phyloP scores from a whole-genome alignment of 2,113 vertebrate species.

The Grammomys dolichurus region DNA sequence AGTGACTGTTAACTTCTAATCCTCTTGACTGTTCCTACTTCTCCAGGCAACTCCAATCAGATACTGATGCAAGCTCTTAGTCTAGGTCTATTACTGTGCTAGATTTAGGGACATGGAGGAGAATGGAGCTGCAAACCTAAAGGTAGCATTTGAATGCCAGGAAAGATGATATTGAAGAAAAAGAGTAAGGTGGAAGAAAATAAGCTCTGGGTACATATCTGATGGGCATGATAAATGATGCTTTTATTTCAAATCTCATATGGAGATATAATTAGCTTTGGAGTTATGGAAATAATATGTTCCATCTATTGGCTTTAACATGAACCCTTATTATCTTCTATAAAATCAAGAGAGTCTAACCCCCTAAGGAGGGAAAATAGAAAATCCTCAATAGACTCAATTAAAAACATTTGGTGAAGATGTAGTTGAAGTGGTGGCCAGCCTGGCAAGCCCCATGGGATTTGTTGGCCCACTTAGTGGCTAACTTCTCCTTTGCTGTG shows the following conservation, averaged over 20 bases:
- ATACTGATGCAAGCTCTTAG: neutral
- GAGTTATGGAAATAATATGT: conserved; percentile 40
- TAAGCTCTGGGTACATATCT: neutral
- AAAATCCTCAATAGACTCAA: conserved; percentile 73
- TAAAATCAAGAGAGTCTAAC: conserved; percentile 49
- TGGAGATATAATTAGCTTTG: conserved; percentile 17
- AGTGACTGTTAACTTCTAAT: conserved; percentile 20
- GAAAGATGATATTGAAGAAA: neutral
- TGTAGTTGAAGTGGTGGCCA: conserved; percentile 35
- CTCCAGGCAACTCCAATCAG: neutral
- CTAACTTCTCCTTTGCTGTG: conserved; percentile 45
- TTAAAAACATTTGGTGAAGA: conserved; percentile 61
- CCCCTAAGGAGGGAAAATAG: neutral
- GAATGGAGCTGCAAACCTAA: neutral
- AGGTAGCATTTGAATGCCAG: neutral
- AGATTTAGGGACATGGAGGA: neutral
- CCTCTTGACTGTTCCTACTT: neutral
- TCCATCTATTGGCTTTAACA: conserved; percentile 54
- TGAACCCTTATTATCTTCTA: conserved; percentile 55
- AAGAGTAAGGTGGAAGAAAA: neutral
- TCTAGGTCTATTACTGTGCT: neutral
- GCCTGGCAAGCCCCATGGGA: neutral
- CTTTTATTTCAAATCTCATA: neutral
- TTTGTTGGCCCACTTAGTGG: conserved; percentile 2
- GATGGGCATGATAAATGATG: neutral